Conservation (phyloP, 2,113 vertebrate genomes). For the Entelurus aequoreus region DNA sequence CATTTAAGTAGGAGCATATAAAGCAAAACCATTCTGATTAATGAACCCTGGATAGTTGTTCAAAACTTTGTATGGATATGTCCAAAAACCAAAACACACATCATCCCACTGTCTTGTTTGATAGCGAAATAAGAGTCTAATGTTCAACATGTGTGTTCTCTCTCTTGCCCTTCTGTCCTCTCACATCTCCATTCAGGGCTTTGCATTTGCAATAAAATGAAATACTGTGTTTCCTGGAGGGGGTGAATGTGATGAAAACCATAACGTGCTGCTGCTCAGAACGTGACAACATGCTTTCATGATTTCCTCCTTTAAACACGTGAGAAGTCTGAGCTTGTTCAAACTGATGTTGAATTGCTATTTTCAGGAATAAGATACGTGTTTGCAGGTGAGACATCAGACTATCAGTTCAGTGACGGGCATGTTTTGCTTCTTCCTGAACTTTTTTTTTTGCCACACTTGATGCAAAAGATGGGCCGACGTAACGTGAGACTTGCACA, state of each 20-base stretch:
- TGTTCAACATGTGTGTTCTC: conserved; percentile 54
- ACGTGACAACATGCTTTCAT: conserved; percentile 31
- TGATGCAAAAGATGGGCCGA: background rate
- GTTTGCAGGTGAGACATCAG: too few species aligned
- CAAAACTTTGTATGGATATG: conserved; percentile 27
- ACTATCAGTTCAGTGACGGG: too few species aligned
- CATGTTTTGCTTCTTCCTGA: background rate
- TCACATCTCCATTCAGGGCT: conserved; percentile 41
- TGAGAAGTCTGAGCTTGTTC: background rate
- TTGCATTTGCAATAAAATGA: conserved; percentile 51
- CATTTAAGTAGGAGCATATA: conserved; percentile 25
- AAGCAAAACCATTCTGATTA: conserved; percentile 22
- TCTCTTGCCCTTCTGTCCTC: conserved; percentile 13
- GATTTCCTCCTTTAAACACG: conserved; percentile 34
- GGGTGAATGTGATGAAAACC: conserved; percentile 28
- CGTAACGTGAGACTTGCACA: background rate
- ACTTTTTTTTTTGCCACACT: background rate
- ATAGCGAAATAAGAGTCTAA: conserved; percentile 46
- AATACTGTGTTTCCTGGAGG: conserved; percentile 38
- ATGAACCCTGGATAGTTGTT: conserved; percentile 31
- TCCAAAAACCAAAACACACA: conserved; percentile 21
- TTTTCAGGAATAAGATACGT: too few species aligned
- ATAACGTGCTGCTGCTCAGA: conserved; percentile 33
- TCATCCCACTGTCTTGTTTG: conserved; percentile 39
- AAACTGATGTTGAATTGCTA: too few species aligned